A percentile compares a stretch with the other conserved stretches of the same genome.
phyloP scores from a whole-genome alignment of 2,113 vertebrate genomes.

The Perca fluviatilis region DNA sequence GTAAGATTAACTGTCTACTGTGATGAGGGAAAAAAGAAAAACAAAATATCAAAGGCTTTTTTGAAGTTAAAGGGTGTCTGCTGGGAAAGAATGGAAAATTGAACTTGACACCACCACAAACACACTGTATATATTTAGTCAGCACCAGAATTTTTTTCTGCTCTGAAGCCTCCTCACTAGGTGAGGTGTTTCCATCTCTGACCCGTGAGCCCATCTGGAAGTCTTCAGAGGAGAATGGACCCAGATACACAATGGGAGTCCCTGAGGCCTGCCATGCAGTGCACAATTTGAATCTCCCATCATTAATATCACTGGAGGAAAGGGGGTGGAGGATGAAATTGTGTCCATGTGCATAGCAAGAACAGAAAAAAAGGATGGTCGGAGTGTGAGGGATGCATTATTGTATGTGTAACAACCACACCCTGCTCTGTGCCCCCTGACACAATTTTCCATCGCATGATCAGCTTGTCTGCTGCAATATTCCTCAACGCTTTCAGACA shows the following conservation, averaged over 20 bases:
- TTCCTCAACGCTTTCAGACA: constrained; percentile 17
- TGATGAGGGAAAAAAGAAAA: constrained; percentile 57
- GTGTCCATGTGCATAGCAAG: constrained; percentile 46
- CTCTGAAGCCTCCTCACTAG: constrained; percentile 37
- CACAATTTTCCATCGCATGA: constrained; percentile 56
- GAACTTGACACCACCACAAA: constrained; percentile 35
- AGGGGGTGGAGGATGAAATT: constrained; percentile 48
- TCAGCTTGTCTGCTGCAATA: constrained; percentile 48
- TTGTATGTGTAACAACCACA: constrained; percentile 41
- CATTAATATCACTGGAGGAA: constrained; percentile 50
- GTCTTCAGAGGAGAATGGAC: constrained; percentile 71
- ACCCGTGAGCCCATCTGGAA: constrained; percentile 76
- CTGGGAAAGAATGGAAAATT: constrained; percentile 53
- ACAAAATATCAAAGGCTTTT: constrained; percentile 69
- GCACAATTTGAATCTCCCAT: constrained; percentile 51
- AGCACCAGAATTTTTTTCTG: constrained; percentile 22
- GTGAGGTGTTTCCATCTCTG: constrained; percentile 63
- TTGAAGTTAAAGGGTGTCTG: constrained; percentile 62
- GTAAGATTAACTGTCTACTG: constrained; percentile 52
- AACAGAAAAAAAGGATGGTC: constrained; percentile 10
- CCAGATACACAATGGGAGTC: constrained; percentile 52
- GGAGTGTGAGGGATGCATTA: constrained; percentile 36
- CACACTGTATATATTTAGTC: constrained; percentile 48
- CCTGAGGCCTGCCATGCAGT: constrained; percentile 55
- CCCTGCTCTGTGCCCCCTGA: constrained; percentile 48